A percentile compares a stretch with the other conserved stretches of the same genome.
phyloP scores from a whole-genome alignment of 2,113 vertebrate genomes.

The Panurus biarmicus region DNA sequence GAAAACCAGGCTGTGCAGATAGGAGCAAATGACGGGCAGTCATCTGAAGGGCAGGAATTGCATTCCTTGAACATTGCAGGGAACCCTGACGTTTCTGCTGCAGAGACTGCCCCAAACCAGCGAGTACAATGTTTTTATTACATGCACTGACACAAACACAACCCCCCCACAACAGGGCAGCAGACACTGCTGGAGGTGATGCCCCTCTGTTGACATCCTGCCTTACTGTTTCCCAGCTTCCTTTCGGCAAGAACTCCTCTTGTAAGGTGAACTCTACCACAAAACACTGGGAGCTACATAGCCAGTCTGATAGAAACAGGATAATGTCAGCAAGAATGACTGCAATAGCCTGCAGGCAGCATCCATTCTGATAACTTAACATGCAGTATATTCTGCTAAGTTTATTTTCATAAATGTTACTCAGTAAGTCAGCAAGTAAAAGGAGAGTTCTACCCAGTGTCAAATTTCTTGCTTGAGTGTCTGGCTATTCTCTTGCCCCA shows the following conservation, averaged over 20 bases:
- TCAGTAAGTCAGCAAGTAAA: slow-evolving; percentile 12
- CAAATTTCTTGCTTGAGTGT: neutral
- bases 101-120: neutral
- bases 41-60: neutral
- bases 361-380: slow-evolving; percentile 22
- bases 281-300: neutral
- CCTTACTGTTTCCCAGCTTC: neutral
- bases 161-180: neutral
- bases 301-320: slow-evolving; percentile 13
- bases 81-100: neutral
- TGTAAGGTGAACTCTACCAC: neutral
- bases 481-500: neutral
- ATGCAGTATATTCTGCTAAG: neutral
- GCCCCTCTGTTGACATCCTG: neutral
- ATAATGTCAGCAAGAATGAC: slow-evolving; percentile 46
- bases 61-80: neutral
- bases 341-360: slow-evolving; percentile 38
- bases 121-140: neutral
- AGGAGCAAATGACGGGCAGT: fast-evolving
- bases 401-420: slow-evolving; percentile 36
- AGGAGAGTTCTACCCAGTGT: neutral
- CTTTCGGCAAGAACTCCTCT: neutral
- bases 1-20: neutral
- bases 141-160: neutral
- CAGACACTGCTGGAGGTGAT: slow-evolving; percentile 8